Base-by-base conservation (phyloP, 2,797 vertebrate genomes). In the Anabas testudineus region DNA sequence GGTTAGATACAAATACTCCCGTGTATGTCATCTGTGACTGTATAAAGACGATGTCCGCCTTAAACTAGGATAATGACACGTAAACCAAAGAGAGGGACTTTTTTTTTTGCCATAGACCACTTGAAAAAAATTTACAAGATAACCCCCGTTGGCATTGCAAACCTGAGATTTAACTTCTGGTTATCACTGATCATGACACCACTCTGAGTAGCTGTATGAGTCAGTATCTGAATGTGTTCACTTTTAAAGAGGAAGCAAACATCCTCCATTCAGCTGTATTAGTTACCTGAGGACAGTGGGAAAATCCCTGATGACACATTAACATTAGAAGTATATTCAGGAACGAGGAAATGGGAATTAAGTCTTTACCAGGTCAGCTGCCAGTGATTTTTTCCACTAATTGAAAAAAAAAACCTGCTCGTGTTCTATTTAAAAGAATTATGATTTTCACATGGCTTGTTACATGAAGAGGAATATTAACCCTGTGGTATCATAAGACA, bases 241-340 rank as follows among this genome's bases (percentile, higher is more conserved):
- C 62, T 61, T 61, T 49, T 74, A 53, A 84, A 72, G 70, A 81
- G 81, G 87, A 88, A 88, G 76, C 26, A 58, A 74, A 71, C 66
- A 4, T 65, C 55, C 73, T 72, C 56, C 46, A 15, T 69, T 67
- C 58, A 57, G 64, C 45, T 70, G 24, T 24, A 54, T 45, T 41
- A 39, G 28, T 43, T 73, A 82, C 63, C 67, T 86, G 71, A 4
- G 13, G 26, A 77, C 28, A 10, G 7, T 61, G 57, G 81, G 79
- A 62, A 84, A 88, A 59, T 56, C 78, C 87, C 76, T 4, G 0
- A 45, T 45, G 49, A 61, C 69, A 65, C 34, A 49, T 7, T 5
- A 1, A 39, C 37, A 56, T 49, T 41, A 60, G 16, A 3, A 1
- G 18, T 30, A 64, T 56, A 52, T 54, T 56, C 24, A 59, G 79